phyloP scores from a whole-genome alignment of 2,113 vertebrate genomes.

The Andinoacara biseriatus region DNA sequence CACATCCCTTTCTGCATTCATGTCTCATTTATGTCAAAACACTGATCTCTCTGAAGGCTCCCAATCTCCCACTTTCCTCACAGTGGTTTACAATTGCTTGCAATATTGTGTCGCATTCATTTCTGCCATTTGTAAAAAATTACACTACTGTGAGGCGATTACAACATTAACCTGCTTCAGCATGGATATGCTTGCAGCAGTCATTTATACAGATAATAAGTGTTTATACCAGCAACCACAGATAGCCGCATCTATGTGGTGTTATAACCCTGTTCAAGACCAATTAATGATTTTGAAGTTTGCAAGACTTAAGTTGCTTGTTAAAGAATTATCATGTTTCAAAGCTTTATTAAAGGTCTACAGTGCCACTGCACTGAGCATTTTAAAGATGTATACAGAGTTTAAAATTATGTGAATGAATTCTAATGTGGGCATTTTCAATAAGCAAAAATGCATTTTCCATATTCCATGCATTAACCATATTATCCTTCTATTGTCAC shows the following conservation, averaged over 20 bases:
- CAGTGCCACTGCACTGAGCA: not conserved
- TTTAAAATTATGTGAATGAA: not conserved
- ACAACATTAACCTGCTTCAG: not conserved
- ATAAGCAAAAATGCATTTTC: not conserved
- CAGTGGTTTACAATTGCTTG: constrained; percentile 14
- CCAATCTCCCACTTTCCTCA: constrained; percentile 15
- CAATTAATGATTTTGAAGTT: not conserved
- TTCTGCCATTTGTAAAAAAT: constrained; percentile 32
- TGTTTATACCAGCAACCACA: not conserved
- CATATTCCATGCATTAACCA: too few relatives aligned
- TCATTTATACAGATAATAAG: not conserved
- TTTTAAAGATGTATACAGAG: not conserved
- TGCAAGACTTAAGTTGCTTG: not conserved
- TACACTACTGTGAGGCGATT: not conserved
- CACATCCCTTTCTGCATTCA: constrained; percentile 58
- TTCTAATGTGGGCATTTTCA: not conserved
- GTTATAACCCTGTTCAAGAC: not conserved
- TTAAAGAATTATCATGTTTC: too few relatives aligned
- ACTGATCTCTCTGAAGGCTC: constrained; percentile 50
- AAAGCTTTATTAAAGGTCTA: not conserved
- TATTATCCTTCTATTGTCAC: not conserved
- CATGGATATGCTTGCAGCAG: not conserved
- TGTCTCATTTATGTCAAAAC: constrained; percentile 59
- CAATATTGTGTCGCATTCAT: constrained; percentile 20
- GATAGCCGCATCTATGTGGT: too few relatives aligned